phyloP scores from a whole-genome alignment of 2,113 vertebrate species.

The Cynoglossus semilaevis region DNA sequence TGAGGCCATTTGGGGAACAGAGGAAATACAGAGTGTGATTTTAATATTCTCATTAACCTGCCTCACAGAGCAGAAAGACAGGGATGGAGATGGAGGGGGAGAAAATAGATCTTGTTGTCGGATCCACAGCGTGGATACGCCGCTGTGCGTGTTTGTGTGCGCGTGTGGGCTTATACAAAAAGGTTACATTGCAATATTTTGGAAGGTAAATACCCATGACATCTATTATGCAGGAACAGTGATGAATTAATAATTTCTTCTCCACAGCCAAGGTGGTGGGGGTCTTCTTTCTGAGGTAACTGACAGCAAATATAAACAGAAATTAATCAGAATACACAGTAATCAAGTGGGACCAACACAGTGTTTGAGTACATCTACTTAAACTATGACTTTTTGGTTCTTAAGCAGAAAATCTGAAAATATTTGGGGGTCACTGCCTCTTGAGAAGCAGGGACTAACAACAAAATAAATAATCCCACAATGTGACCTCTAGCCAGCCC shows the following conservation, averaged over 20 bases:
- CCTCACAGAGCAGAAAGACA: slow-evolving; percentile 66
- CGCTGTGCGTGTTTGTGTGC: slow-evolving; percentile 15
- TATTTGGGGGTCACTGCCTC: slow-evolving; percentile 59
- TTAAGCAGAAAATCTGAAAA: slow-evolving; percentile 20
- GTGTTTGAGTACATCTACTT: not conserved
- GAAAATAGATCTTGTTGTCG: slow-evolving; percentile 45
- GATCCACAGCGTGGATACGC: slow-evolving; percentile 1
- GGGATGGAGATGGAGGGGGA: slow-evolving; percentile 41
- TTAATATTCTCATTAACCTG: slow-evolving; percentile 87
- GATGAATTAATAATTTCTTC: slow-evolving; percentile 68
- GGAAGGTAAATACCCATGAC: slow-evolving; percentile 56
- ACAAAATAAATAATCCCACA: slow-evolving; percentile 39
- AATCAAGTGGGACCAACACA: too few relatives aligned
- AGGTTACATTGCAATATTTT: slow-evolving; percentile 63
- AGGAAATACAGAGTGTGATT: slow-evolving; percentile 90
- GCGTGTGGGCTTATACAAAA: slow-evolving; percentile 33
- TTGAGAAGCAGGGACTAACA: slow-evolving; percentile 50
- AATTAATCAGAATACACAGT: slow-evolving; percentile 19
- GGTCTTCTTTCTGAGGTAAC: slow-evolving; percentile 31
- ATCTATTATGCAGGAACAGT: slow-evolving; percentile 65
- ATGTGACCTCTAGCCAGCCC: slow-evolving; percentile 60
- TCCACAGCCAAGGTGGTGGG: slow-evolving; percentile 41
- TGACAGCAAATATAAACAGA: slow-evolving; percentile 30
- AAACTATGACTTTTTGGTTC: slow-evolving; percentile 6
- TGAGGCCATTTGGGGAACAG: slow-evolving; percentile 78